Evolutionary conservation across 2,113 vertebrate genomes (phyloP).

Genomic region (Centrocercus urophasianus): DNA sequence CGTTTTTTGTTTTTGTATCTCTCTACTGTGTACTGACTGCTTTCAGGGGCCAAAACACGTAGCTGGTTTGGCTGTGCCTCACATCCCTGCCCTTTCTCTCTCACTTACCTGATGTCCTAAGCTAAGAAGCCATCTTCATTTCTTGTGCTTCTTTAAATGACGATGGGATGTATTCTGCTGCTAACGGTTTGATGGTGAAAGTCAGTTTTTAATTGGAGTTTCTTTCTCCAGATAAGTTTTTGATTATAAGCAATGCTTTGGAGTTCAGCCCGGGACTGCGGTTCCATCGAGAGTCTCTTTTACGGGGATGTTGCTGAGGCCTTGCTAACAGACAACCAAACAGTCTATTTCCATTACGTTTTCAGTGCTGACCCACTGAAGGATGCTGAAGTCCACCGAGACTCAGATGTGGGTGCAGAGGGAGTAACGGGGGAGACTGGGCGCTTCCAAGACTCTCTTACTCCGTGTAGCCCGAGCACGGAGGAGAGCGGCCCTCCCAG

Average conservation of each 20-base stretch:
- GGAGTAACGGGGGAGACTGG: not conserved
- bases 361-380: no score
- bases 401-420: not conserved
- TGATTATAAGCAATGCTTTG: not conserved
- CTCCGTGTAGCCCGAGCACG: no score
- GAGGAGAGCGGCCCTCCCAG: no score
- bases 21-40: not conserved
- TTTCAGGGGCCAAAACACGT: not conserved
- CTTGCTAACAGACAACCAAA: not conserved
- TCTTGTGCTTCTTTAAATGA: not conserved
- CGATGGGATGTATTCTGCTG: accelerated
- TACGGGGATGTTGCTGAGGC: not conserved
- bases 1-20: not conserved
- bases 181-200: not conserved
- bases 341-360: not conserved
- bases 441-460: accelerated
- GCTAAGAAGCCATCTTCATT: not conserved
- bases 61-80: not conserved
- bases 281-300: not conserved
- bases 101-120: not conserved
- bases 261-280: accelerated
- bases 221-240: not conserved
- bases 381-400: not conserved
- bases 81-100: not conserved
- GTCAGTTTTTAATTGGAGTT: not conserved